Base-by-base conservation (phyloP, 1,140 invertebrate genomes). In the Atopsyche davidsoni region DNA sequence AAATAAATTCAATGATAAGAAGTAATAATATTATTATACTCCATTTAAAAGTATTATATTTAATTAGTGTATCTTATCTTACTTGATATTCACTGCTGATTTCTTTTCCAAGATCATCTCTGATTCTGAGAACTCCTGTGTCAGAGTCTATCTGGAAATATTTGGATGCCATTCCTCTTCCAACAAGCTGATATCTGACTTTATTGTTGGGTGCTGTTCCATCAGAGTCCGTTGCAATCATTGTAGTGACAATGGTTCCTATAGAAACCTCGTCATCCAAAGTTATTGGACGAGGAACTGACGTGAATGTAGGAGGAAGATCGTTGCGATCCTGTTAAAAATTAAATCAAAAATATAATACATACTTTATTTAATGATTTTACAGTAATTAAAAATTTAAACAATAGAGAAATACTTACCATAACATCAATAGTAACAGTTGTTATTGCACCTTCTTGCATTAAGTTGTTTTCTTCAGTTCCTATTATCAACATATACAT, bases 121-220 rank as follows among this genome's bases (percentile, higher is more conserved):
- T 79, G 1, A 92, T 81, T 22, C 80, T 76, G 7, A 93, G 64
- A 1, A 82, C 77, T 0, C 89, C 90, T 0, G 81, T 83, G 57
- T 91, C 87, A 0, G 87, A 78, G 69, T 93, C 87, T 4, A 94
- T 85, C 52, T 88, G 81, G 72, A 94, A 93, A 63, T 89, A 92
- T 59, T 86, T 86, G 0, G 75, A 74, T 0, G 87, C 81, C 61
- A 88, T 88, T 21, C 83, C 87, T 17, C 85, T 71, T 0, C 88
- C 89, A 11, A 83, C 82, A 6, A 93, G 75, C 67, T 92, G 87
- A 62, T 92, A 93, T 11, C 68, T 65, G 53, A 89, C 82, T 60
- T 86, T 84, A 70, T 89, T 90, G 55, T 85, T 84, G 0, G 86
- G 87, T 0, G 86, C 70, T 0, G 87, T 87, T 7, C 87, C 87